Percentiles rank a stretch among this genome's conserved stretches.
Evolutionary conservation across 2,797 vertebrate genomes (phyloP).

Genomic region (Macrochelys suwanniensis): DNA sequence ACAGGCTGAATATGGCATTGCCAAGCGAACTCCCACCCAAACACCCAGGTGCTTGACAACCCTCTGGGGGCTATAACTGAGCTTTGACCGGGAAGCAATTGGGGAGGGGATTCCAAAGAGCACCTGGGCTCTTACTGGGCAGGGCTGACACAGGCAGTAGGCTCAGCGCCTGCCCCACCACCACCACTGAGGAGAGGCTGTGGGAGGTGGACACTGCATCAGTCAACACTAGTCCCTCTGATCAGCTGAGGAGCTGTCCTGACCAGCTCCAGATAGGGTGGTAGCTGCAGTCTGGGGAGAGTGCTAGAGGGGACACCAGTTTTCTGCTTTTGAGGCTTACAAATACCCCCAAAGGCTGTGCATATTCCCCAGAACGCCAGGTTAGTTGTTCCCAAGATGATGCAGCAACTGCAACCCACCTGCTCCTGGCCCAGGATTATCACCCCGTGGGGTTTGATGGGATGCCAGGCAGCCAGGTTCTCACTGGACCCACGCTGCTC

Average conservation of each 20-base stretch:
- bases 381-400: rapidly evolving
- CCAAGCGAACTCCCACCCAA: not conserved
- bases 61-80: not conserved
- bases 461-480: slow-evolving; percentile 95
- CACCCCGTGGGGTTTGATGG: slow-evolving; percentile 93
- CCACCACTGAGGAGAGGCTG: not conserved
- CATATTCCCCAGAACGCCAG: not conserved
- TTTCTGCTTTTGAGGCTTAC: not conserved
- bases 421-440: slow-evolving; percentile 97
- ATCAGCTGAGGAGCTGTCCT: not conserved
- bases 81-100: not conserved
- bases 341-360: not conserved
- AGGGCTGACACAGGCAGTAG: not conserved
- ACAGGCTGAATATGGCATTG: not conserved
- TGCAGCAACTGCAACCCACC: slow-evolving; percentile 77
- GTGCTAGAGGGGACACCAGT: not conserved
- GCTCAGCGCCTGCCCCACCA: not conserved
- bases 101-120: not conserved
- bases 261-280: not conserved
- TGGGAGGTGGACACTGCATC: not conserved
- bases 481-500: slow-evolving; percentile 91
- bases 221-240: not conserved
- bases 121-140: not conserved
- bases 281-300: not conserved
- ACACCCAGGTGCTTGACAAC: not conserved